A percentile compares a stretch with the other conserved stretches of the same genome.
Evolutionary conservation across 2,888 invertebrate genomes (phyloP).

Genomic region (Argyra leucocephala): DNA sequence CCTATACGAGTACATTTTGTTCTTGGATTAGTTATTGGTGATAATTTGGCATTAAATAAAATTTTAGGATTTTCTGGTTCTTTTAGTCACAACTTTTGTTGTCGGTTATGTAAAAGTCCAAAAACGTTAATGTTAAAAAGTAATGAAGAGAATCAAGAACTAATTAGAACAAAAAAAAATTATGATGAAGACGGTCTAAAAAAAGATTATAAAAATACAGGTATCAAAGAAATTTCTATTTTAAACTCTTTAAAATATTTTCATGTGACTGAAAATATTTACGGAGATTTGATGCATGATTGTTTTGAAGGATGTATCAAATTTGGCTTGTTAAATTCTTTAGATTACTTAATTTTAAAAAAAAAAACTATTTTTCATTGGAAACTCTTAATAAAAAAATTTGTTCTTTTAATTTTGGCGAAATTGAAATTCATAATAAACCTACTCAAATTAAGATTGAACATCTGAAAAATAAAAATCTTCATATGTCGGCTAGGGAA

Average conservation of each 20-base stretch:
- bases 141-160: background rate
- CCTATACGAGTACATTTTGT: background rate
- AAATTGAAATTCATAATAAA: background rate
- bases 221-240: conserved; percentile 11
- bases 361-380: background rate
- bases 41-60: conserved; percentile 4
- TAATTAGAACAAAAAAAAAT: background rate
- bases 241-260: conserved; percentile 8
- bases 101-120: background rate
- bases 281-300: conserved; percentile 12
- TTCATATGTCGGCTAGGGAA: background rate
- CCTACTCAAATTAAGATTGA: background rate
- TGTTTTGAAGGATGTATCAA: conserved; percentile 11
- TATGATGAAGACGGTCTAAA: background rate
- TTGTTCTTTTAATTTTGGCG: conserved; percentile 1
- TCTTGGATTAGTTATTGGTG: conserved; percentile 4
- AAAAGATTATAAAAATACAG: conserved; percentile 8
- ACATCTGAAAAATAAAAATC: background rate
- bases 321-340: conserved; percentile 10
- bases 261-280: conserved; percentile 10
- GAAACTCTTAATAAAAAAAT: background rate
- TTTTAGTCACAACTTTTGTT: conserved; percentile 5
- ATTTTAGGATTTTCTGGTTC: conserved; percentile 8
- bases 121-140: background rate
- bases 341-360: background rate